Evolutionary conservation across 37 sponge, comb jelly and placozoan genomes (phyloP), one percentile per base, ranked within the genome.

Genomic region (Eunapius fragilis): DNA sequence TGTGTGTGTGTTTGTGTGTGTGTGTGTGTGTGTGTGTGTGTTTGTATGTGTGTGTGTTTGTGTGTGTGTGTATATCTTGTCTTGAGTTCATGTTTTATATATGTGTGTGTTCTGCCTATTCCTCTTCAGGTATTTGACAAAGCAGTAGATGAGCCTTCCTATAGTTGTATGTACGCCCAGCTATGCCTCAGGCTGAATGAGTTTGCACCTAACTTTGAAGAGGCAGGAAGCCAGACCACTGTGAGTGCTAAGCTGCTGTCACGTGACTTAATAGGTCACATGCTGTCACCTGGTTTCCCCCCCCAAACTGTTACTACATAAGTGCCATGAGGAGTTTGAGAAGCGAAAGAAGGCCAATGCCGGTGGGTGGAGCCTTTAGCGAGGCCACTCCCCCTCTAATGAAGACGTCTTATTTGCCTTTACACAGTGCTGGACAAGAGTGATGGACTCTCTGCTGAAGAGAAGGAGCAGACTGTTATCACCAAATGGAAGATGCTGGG

Each of bases 321-420:
- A 88, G 80, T 95, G 96, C 28, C 83, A 87, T 68, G 93, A 95
- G 34, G 96, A 93, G 47, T 95, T 95, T 90, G 88, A 84, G 26
- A 88, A 89, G 23, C 35, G 95, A 30, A 74, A 72, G 31, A 94
- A 90, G 33, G 85, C 89, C 74, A 89, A 28, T 25, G 89, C 87
- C 24, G 87, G 87, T 90, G 27, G 37, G 37, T 77, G 37, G 79
- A 47, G 37, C 27, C 37, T 35, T 2, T 77, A n/a, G 24, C 4
- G 34, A 77, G 6, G n/a, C 80, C 24, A 38, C 80, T 0, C 67
- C 67, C 38, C 34, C 36, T 25, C 33, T 33, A 9, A 0, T 75
- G 2, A 23, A 0, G 23, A 0, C 75, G 12, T n/a, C n/a, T n/a
- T n/a, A n/a, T n/a, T n/a, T n/a, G n/a, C 31, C 75, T 27, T 12